Evolutionary conservation across 2,888 invertebrate species (phyloP).

Genomic region (Hydropsyche betteni): DNA sequence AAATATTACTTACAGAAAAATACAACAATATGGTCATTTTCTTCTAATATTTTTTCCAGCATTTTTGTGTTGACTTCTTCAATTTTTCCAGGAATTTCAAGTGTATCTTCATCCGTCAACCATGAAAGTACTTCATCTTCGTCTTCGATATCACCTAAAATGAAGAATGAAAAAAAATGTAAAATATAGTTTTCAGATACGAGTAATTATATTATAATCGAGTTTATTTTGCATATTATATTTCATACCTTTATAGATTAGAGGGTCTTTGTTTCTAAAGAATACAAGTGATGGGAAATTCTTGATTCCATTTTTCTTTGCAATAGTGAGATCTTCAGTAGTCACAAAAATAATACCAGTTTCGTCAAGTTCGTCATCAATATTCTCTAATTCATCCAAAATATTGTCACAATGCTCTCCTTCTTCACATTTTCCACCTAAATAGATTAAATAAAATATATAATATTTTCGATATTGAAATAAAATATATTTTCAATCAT

Average conservation of each 20-base stretch:
- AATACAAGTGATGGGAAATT: slow-evolving; percentile 86
- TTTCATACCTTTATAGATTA: slow-evolving; percentile 74
- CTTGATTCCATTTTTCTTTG: slow-evolving; percentile 87
- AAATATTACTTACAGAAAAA: slow-evolving; percentile 83
- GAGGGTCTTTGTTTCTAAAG: slow-evolving; percentile 90
- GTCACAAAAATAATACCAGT: slow-evolving; percentile 93
- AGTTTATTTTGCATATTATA: too few species aligned
- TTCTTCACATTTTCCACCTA: slow-evolving; percentile 85
- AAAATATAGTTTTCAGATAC: neutral
- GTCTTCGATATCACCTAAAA: slow-evolving; percentile 82
- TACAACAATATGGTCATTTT: slow-evolving; percentile 89
- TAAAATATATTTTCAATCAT: neutral
- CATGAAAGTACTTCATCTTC: slow-evolving; percentile 92
- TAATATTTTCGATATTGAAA: neutral
- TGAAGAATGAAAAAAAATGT: neutral
- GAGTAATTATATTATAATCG: slow-evolving; percentile 3
- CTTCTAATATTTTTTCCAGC: slow-evolving; percentile 88
- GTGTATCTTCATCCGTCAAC: slow-evolving; percentile 89
- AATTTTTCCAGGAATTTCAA: slow-evolving; percentile 91
- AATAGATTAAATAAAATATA: slow-evolving; percentile 45
- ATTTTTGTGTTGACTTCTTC: slow-evolving; percentile 91
- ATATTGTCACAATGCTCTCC: slow-evolving; percentile 88
- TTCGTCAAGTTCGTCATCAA: slow-evolving; percentile 92
- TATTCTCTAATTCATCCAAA: slow-evolving; percentile 86
- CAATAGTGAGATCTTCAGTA: slow-evolving; percentile 82